Evolutionary conservation across 2,888 invertebrate species (phyloP), one percentile per base, ranked within the genome.

Genomic region (Pinctada fucata): DNA sequence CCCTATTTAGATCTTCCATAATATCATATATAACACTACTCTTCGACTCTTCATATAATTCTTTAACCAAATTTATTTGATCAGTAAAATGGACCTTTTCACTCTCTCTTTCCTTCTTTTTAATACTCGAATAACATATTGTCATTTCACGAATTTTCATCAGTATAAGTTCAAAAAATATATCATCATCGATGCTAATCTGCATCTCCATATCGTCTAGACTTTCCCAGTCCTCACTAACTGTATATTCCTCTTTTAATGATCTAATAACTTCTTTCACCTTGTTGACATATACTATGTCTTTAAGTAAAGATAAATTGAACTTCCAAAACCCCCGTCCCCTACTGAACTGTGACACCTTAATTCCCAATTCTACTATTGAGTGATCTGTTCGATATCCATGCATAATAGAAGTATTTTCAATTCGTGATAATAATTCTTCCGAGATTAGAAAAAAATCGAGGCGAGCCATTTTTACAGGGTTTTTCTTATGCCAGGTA

Each of bases 271-370:
- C n/a, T n/a, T n/a, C n/a, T n/a, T n/a, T n/a, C n/a, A n/a, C n/a
- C n/a, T 51, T 45, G 13, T 48, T 16, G 8, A 70, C 70, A 3
- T 70, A 51, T 70, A n/a, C 51, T 49, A 31, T 13, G 50, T 70
- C 2, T 49, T 70, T 48, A 48, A 70, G 2, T 50, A 70, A 49
- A 10, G 51, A 70, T 48, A 8, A 48, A 49, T 70, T 70, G n/a
- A 70, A 70, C 47, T 49, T 70, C 51, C 51, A 70, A n/a, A 70
- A 70, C 10, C 70, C 3, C 13, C 8, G 8, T 48, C 70, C 50
- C 16, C 3, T 70, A 13, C 49, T 8, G 3, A 70, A 70, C 6
- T 70, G 2, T 45, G 3, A 3, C 13, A 50, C 3, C 16, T 13
- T 1, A 48, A 50, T 3, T 47, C 10, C 2, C 2, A 70, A 10